Evolutionary conservation across 1,140 invertebrate genomes (phyloP).

Genomic region (Solen grandis): DNA sequence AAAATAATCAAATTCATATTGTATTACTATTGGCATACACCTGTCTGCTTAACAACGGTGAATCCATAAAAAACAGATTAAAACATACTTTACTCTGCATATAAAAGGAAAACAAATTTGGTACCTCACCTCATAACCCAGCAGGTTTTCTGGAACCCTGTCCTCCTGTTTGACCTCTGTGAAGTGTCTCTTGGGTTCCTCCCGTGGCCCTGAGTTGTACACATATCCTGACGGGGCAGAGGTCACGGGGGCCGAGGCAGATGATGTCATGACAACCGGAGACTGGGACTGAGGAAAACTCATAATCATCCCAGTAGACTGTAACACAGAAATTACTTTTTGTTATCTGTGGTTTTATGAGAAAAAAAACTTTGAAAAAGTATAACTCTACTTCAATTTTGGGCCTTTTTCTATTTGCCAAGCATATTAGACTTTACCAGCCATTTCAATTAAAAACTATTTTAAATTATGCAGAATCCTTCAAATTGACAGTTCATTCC

Average conservation of each 20-base stretch:
- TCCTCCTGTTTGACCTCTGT: slow-evolving; percentile 78
- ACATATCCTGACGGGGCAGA: slow-evolving; percentile 53
- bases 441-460: neutral
- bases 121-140: slow-evolving; percentile 79
- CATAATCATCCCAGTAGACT: slow-evolving; percentile 34
- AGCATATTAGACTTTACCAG: neutral
- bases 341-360: too few species aligned
- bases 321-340: neutral
- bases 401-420: neutral
- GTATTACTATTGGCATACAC: too few species aligned
- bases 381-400: neutral
- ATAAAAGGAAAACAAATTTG: too few species aligned
- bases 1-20: too few species aligned
- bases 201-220: slow-evolving; percentile 56
- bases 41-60: too few species aligned
- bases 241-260: slow-evolving; percentile 49
- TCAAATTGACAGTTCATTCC: neutral
- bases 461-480: neutral
- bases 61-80: too few species aligned
- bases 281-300: neutral
- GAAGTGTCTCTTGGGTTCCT: slow-evolving; percentile 73
- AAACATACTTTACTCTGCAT: too few species aligned
- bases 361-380: neutral
- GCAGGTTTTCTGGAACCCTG: slow-evolving; percentile 76
- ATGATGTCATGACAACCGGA: slow-evolving; percentile 31